Evolutionary conservation across 64 coral and sea anemone species (phyloP).

Genomic region (Acropora yongei): DNA sequence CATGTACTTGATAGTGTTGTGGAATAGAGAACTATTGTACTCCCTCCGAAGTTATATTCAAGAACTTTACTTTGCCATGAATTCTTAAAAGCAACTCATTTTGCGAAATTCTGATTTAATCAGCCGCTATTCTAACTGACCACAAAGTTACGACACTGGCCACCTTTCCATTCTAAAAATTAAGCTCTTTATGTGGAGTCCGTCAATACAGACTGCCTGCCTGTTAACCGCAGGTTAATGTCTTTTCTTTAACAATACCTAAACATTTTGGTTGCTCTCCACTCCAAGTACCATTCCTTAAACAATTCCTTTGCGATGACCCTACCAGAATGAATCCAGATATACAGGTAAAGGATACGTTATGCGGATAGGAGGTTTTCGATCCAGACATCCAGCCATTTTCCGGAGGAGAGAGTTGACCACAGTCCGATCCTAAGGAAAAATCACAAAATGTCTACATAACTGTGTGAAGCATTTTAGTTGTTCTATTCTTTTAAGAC

Average conservation of each 20-base stretch:
- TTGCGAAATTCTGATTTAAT: too few relatives aligned
- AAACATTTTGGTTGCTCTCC: conserved; percentile 50
- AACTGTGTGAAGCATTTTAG: neutral
- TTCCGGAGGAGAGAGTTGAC: conserved; percentile 12
- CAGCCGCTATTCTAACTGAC: too few relatives aligned
- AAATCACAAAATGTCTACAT: neutral
- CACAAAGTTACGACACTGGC: too few relatives aligned
- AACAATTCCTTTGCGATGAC: conserved; percentile 35
- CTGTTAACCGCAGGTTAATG: neutral
- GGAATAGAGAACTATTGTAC: too few relatives aligned
- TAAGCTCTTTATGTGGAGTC: too few relatives aligned
- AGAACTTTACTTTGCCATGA: too few relatives aligned
- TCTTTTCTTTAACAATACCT: conserved; percentile 8
- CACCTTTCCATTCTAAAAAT: too few relatives aligned
- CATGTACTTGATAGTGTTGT: too few relatives aligned
- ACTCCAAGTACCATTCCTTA: conserved; percentile 71
- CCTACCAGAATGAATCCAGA: conserved; percentile 44
- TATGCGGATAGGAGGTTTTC: conserved; percentile 43
- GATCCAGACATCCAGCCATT: conserved; percentile 57
- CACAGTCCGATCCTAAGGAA: conserved; percentile 58
- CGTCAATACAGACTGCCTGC: neutral
- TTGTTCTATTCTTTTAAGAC: too few relatives aligned
- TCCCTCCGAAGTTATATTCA: too few relatives aligned
- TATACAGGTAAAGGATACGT: conserved; percentile 47
- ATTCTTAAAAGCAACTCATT: too few relatives aligned